These are phyloP conservation scores for Muscicapa striata DNA, from an alignment of 2,797 vertebrate genomes.

Conservation along the genomic window DNA sequence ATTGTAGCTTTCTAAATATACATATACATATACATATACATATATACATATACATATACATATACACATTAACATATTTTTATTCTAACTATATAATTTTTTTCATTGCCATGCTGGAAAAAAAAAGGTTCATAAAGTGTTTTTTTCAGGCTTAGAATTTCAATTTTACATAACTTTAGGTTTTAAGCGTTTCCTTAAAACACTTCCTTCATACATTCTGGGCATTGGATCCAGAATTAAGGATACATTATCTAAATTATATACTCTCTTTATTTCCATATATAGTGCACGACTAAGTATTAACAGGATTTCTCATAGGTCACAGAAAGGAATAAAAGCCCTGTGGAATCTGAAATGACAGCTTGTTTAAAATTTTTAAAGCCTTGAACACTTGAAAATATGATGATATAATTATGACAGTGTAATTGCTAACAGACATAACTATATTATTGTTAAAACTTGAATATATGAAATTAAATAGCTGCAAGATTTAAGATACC, in stretches of 20 bases:
- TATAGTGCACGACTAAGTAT: not conserved
- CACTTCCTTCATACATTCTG: not conserved
- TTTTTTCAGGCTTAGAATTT: not conserved
- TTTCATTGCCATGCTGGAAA: accelerated
- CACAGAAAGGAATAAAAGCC: not conserved
- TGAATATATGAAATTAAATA: not conserved
- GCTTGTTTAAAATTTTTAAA: constrained; percentile 41
- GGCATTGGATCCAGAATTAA: not conserved
- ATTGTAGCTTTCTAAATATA: not conserved
- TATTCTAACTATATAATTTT: not conserved
- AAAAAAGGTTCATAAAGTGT: not conserved
- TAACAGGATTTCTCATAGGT: constrained; percentile 4
- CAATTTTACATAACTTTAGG: not conserved
- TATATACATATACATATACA: no score
- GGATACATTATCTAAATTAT: not conserved
- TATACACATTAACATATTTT: not conserved
- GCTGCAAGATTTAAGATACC: not conserved
- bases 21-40: accelerated
- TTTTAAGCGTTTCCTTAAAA: not conserved
- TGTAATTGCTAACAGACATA: constrained; percentile 7
- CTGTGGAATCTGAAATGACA: constrained; percentile 38
- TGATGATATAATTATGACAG: constrained; percentile 40
- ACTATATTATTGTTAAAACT: constrained; percentile 1
- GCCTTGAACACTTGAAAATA: constrained; percentile 46
- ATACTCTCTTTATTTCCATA: not conserved